Evolutionary conservation across 2,113 vertebrate species (phyloP).

Genomic region (Orycteropus afer): DNA sequence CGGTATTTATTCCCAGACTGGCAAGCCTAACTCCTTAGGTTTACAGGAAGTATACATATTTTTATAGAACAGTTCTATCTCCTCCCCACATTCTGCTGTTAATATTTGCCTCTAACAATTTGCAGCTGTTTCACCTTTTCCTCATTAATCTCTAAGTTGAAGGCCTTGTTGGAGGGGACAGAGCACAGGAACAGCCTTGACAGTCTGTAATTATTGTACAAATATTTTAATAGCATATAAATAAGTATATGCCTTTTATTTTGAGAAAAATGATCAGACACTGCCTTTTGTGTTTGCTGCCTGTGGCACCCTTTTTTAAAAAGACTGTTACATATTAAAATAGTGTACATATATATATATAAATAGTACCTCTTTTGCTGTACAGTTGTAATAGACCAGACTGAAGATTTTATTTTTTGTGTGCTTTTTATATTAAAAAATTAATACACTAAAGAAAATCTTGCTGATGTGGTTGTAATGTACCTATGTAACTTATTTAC

Average conservation of each 20-base stretch:
- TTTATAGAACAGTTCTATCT: constrained; percentile 85
- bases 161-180: constrained; percentile 84
- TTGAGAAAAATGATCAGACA: constrained; percentile 87
- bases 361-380: constrained; percentile 88
- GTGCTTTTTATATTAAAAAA: constrained; percentile 90
- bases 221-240: constrained; percentile 88
- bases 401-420: constrained; percentile 91
- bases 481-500: constrained; percentile 92
- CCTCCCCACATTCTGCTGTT: constrained; percentile 72
- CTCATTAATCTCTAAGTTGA: constrained; percentile 81
- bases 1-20: constrained; percentile 79
- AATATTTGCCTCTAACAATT: constrained; percentile 73
- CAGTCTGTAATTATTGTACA: constrained; percentile 89
- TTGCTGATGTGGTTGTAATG: constrained; percentile 91
- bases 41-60: constrained; percentile 83
- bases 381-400: constrained; percentile 90
- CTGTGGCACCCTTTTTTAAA: constrained; percentile 87
- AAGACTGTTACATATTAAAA: constrained; percentile 90
- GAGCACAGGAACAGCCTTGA: constrained; percentile 86
- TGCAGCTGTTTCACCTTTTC: constrained; percentile 81
- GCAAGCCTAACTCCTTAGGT: constrained; percentile 78
- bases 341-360: constrained; percentile 83
- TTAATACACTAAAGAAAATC: constrained; percentile 91
- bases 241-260: constrained; percentile 89
- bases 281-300: constrained; percentile 89